Base-by-base conservation (phyloP, 2,888 invertebrate genomes). In the Papilio elwesi region DNA sequence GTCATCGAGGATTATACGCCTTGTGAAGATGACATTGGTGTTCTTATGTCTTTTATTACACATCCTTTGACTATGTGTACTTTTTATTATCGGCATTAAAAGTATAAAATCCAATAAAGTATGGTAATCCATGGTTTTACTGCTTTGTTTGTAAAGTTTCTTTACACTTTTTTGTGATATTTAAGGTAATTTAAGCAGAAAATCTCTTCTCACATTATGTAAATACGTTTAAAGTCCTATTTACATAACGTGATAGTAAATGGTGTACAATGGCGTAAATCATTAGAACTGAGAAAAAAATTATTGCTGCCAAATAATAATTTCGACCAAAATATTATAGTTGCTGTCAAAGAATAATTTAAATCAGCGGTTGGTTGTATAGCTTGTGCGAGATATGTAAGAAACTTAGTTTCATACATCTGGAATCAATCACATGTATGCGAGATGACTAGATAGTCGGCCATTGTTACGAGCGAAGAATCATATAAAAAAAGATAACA, bases 401-500 rank as follows among this genome's bases (percentile, higher is more conserved):
- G 0, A 59, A 59, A n/a, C 36, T 26, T 36, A 13, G 4, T 36
- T 38, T 43, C 38, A 59, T 59, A 59, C n/a, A 59, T 4, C 6
- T 57, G 43, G 43, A 9, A 43, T 43, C 11, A 49, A 59, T 43
- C 43, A 43, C 13, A 13, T 36, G 38, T 57, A 38, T 13, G 38
- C 43, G 38, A 43, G 43, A 43, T 43, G 59, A 43, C n/a, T 59
- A n/a, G 51, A 7, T 6, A 55, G 36, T 38, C 26, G 8, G 10
- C n/a, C n/a, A 59, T 59, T 59, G 59, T 59, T n/a, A 59, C 38
- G 43, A n/a, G n/a, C 43, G 11, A 38, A 57, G 13, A 57, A 38
- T 57, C 13, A 59, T 43, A 64, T 70, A 47, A 64, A 53, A n/a
- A 68, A 48, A 55, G 55, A 65, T 70, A 65, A 65, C 48, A 55